Conservation (phyloP, 2,888 invertebrate species). For the Campoplex nolae region DNA sequence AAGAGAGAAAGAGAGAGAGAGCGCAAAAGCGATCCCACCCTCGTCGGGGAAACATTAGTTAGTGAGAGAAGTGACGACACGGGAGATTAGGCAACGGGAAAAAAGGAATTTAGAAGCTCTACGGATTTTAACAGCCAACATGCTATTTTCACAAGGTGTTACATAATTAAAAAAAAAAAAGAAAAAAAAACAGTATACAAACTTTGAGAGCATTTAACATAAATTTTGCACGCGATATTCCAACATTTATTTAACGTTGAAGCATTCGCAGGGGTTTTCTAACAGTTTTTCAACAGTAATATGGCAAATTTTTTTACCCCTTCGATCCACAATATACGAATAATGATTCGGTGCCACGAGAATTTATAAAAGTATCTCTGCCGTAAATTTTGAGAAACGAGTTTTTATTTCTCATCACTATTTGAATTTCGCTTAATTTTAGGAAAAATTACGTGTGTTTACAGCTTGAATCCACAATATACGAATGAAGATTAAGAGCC, state of each 20-base stretch:
- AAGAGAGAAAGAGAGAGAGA: background rate
- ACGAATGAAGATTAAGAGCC: background rate
- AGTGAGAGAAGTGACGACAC: background rate
- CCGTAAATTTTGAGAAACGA: too few species aligned
- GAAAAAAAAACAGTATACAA: background rate
- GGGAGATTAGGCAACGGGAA: conserved; percentile 26
- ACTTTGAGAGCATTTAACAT: background rate
- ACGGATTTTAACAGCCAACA: conserved; percentile 60
- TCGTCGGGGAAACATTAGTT: background rate
- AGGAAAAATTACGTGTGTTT: too few species aligned
- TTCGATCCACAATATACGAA: too few species aligned
- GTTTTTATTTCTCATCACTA: too few species aligned
- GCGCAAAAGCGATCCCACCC: background rate
- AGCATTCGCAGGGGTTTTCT: too few species aligned
- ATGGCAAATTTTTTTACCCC: too few species aligned
- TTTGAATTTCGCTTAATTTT: too few species aligned
- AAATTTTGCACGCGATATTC: conserved; percentile 16
- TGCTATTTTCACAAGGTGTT: conserved; percentile 7
- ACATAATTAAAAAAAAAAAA: background rate
- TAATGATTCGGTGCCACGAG: too few species aligned
- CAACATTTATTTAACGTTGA: too few species aligned
- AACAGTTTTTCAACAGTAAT: too few species aligned
- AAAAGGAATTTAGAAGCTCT: conserved; percentile 29
- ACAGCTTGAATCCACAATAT: background rate
- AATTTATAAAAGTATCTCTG: too few species aligned